Evolutionary conservation across 1,140 invertebrate genomes (phyloP).

Genomic region (Nylanderia fulva): DNA sequence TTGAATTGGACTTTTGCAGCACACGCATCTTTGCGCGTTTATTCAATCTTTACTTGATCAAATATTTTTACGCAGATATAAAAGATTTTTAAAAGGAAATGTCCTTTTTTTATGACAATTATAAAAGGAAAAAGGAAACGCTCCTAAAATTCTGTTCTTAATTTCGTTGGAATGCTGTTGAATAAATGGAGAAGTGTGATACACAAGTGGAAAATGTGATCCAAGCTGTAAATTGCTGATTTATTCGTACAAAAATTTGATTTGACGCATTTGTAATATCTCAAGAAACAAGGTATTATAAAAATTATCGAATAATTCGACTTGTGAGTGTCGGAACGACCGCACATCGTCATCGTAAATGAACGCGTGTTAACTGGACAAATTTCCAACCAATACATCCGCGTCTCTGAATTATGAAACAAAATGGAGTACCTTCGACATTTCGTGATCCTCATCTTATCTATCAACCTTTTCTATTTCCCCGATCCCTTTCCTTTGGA

Average conservation of each 20-base stretch:
- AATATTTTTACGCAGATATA: too few relatives aligned
- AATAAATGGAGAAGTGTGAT: background rate
- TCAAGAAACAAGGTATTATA: conserved; percentile 1
- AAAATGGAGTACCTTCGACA: too few relatives aligned
- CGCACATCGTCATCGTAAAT: background rate
- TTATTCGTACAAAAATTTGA: background rate
- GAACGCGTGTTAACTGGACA: too few relatives aligned
- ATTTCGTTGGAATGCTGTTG: background rate
- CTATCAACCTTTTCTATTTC: too few relatives aligned
- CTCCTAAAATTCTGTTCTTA: background rate
- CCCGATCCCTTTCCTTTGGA: too few relatives aligned
- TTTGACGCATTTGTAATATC: conserved; percentile 3
- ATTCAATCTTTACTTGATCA: background rate
- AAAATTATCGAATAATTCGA: conserved; percentile 28
- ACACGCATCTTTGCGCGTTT: background rate
- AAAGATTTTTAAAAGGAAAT: too few relatives aligned
- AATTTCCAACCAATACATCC: too few relatives aligned
- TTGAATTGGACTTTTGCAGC: background rate
- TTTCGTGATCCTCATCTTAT: too few relatives aligned
- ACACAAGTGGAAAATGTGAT: background rate
- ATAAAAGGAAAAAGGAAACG: too few relatives aligned
- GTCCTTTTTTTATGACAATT: too few relatives aligned
- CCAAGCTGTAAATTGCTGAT: conserved; percentile 13
- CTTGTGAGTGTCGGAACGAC: background rate
- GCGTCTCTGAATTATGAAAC: too few relatives aligned